Evolutionary conservation across 2,888 invertebrate species (phyloP).

Genomic region (Mesorhabditis belari): DNA sequence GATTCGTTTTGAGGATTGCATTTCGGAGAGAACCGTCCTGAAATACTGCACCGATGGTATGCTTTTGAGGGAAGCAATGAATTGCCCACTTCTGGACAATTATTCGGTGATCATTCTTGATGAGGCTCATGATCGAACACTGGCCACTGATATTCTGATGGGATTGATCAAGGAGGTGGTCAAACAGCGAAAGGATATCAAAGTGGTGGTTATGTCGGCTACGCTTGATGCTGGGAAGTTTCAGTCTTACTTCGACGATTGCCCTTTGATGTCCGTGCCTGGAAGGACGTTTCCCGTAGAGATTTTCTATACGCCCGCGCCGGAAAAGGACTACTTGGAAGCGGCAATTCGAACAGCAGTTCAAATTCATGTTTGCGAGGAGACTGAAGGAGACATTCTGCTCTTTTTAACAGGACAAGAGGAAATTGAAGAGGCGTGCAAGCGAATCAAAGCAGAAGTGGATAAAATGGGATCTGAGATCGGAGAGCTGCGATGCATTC

Average conservation of each 20-base stretch:
- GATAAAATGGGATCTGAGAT: slow-evolving; percentile 82
- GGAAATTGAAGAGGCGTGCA: no score
- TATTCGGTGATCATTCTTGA: slow-evolving; percentile 93
- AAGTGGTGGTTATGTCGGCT: slow-evolving; percentile 93
- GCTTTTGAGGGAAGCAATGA: slow-evolving; percentile 99
- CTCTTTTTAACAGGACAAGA: slow-evolving; percentile 78
- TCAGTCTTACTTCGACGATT: slow-evolving; percentile 92
- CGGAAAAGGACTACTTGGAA: slow-evolving; percentile 92
- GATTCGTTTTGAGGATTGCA: slow-evolving; percentile 99
- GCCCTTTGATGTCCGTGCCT: no score
- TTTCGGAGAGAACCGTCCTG: slow-evolving; percentile 81
- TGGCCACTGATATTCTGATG: no score
- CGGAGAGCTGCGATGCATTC: no score
- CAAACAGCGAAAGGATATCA: slow-evolving; percentile 81
- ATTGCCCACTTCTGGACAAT: slow-evolving; percentile 89
- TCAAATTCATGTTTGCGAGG: no score
- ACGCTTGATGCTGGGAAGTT: slow-evolving; percentile 99
- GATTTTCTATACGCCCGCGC: slow-evolving; percentile 98
- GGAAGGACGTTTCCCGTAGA: slow-evolving; percentile 90
- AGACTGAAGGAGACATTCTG: slow-evolving; percentile 88
- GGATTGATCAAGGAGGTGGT: no score
- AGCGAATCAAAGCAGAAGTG: slow-evolving; percentile 87
- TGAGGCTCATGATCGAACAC: slow-evolving; percentile 95
- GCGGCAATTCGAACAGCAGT: no score
- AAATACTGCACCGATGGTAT: slow-evolving; percentile 70